phyloP scores from a whole-genome alignment of 2,888 invertebrate species.

The Melolontha melolontha region DNA sequence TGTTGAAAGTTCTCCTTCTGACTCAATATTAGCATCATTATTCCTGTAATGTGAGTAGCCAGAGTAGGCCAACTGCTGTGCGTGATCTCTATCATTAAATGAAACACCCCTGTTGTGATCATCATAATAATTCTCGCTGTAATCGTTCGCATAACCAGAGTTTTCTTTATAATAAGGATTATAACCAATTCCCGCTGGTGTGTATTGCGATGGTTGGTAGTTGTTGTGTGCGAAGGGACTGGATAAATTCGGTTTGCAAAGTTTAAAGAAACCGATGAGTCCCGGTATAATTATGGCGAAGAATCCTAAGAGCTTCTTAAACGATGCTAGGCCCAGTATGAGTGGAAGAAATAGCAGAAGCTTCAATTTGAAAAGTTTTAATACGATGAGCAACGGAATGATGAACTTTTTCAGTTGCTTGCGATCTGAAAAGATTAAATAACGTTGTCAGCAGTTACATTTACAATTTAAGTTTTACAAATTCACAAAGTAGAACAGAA shows the following conservation, averaged over 20 bases:
- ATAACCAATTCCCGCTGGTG: constrained; percentile 80
- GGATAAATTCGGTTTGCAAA: constrained; percentile 79
- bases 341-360: constrained; percentile 84
- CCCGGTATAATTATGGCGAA: constrained; percentile 84
- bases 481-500: constrained; percentile 6
- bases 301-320: constrained; percentile 86
- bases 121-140: constrained; percentile 55
- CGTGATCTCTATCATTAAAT: constrained; percentile 73
- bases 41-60: constrained; percentile 76
- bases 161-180: constrained; percentile 68
- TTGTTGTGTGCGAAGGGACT: constrained; percentile 68
- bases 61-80: constrained; percentile 80
- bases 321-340: constrained; percentile 84
- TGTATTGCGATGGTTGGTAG: constrained; percentile 74
- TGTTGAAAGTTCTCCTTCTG: constrained; percentile 52
- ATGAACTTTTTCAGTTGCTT: constrained; percentile 85
- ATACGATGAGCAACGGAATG: constrained; percentile 82
- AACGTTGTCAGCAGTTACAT: constrained; percentile 11
- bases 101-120: constrained; percentile 68
- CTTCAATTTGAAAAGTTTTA: constrained; percentile 88
- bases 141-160: constrained; percentile 60
- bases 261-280: constrained; percentile 85
- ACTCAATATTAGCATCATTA: constrained; percentile 67
- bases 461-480: not conserved
- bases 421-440: constrained; percentile 71